phyloP scores from a whole-genome alignment of 2,797 vertebrate species.

The Rhinoraja longicauda region DNA sequence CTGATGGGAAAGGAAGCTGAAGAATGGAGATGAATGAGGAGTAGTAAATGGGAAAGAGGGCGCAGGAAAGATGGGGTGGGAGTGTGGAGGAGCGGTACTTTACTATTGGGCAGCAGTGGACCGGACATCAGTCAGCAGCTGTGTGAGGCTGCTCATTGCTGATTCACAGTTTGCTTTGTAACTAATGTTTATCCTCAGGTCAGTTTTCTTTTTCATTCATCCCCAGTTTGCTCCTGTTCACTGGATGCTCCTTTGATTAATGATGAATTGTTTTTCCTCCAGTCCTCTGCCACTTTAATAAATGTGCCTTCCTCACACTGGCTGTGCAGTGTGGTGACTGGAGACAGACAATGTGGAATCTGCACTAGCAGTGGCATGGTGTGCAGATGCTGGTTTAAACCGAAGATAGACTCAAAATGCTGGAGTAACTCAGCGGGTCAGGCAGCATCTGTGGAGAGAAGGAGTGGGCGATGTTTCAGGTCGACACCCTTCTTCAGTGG shows the following conservation, averaged over 20 bases:
- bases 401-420: too few relatives aligned
- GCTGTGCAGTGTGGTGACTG: background rate
- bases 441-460: too few relatives aligned
- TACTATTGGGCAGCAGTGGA: background rate
- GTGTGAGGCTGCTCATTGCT: background rate
- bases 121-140: background rate
- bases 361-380: background rate
- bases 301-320: background rate
- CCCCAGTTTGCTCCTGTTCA: background rate
- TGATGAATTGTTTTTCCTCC: background rate
- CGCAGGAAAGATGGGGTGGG: too few relatives aligned
- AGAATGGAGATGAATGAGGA: too few relatives aligned
- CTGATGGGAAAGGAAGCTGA: too few relatives aligned
- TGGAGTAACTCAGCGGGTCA: too few relatives aligned
- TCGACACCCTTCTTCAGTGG: too few relatives aligned
- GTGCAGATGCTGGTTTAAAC: too few relatives aligned
- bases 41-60: too few relatives aligned
- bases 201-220: background rate
- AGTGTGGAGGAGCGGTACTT: background rate
- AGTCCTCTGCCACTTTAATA: background rate
- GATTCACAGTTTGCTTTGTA: background rate
- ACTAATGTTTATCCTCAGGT: background rate
- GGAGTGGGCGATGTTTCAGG: too few relatives aligned
- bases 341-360: background rate
- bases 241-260: background rate